Base-by-base conservation (phyloP, 35 echinoderm and acorn worm species). In the Heliocidaris tuberculata region DNA sequence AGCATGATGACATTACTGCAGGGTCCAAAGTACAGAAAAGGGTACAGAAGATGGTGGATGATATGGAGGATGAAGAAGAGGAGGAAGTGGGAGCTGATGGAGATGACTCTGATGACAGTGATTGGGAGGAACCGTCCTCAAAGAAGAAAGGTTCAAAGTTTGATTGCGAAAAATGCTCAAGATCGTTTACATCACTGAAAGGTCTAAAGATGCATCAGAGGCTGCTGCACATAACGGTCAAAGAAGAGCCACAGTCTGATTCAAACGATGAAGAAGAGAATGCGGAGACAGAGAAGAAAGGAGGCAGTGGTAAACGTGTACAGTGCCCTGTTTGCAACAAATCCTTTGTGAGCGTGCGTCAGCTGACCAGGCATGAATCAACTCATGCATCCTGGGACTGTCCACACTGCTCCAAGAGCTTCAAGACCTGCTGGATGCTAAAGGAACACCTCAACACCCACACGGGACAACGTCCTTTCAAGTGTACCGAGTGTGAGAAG, bases 381-480 rank as follows among this genome's bases (percentile, higher is more conserved):
- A 78, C 65, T 27, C 65, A 78, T 78, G 65, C 65, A 19, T 27
- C 21, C 7, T 78, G 65, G 65, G 65, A 50, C 30, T 96, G 95
- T 85, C 31, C 29, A 32, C 29, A 59, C 32, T 96, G 95, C 48
- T 47, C 70, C 15, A 93, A 96, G 92, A 32, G 42, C 0, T 95
- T 95, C 71, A 93, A 49, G 56, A 95, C 50, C 35, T 95, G 65
- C 19, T 70, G 54, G 9, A 96, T 88, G 21, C 29, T 92, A 13
- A 9, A 52, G 6, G 49, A 71, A 27, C 96, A 96, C 32, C 70
- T 93, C 88, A 90, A 92, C n/a, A 49, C 85, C 9, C 96, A 96
- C 96, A 96, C 94, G 29, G 96, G 96, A 24, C 70, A 95, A 32
- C 93, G 94, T 48, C 94, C 90, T n/a, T 95, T 95, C 65, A 59